These are phyloP conservation scores for Setophaga coronata DNA, from an alignment of 2,113 vertebrate species.

Conservation along the genomic window DNA sequence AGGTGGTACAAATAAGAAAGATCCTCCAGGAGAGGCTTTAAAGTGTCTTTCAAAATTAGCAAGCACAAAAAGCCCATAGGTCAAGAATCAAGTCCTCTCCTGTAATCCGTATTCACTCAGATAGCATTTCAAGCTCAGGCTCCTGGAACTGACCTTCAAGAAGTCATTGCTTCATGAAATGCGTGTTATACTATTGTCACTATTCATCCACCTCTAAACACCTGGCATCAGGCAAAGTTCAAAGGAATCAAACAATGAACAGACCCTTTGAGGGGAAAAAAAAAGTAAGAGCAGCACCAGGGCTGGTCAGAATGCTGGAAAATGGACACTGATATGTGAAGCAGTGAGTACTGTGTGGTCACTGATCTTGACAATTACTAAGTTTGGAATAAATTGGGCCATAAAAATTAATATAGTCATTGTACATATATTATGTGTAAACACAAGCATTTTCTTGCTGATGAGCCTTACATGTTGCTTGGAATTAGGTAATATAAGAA, in stretches of 20 bases:
- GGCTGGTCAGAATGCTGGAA: neutral
- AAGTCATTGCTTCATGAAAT: constrained; percentile 5
- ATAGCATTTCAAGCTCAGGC: neutral
- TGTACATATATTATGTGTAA: neutral
- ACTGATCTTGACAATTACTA: neutral
- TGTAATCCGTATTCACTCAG: neutral
- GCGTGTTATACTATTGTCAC: neutral
- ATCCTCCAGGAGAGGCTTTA: neutral
- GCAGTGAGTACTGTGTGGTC: neutral
- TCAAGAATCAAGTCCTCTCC: neutral
- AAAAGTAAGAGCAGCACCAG: neutral
- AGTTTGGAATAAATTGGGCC: neutral
- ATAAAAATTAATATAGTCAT: neutral
- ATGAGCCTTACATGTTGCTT: neutral
- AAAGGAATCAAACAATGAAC: constrained; percentile 22
- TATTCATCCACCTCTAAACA: constrained; percentile 28
- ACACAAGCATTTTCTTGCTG: neutral
- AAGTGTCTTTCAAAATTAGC: constrained; percentile 49
- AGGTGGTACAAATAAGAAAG: constrained; percentile 19
- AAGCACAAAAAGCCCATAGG: constrained; percentile 11
- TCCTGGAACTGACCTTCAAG: constrained; percentile 27
- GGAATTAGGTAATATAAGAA: neutral
- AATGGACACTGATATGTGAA: neutral
- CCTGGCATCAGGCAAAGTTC: neutral
- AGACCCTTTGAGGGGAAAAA: neutral